Base-by-base conservation (phyloP, 2,113 vertebrate species). In the Lota lota region DNA sequence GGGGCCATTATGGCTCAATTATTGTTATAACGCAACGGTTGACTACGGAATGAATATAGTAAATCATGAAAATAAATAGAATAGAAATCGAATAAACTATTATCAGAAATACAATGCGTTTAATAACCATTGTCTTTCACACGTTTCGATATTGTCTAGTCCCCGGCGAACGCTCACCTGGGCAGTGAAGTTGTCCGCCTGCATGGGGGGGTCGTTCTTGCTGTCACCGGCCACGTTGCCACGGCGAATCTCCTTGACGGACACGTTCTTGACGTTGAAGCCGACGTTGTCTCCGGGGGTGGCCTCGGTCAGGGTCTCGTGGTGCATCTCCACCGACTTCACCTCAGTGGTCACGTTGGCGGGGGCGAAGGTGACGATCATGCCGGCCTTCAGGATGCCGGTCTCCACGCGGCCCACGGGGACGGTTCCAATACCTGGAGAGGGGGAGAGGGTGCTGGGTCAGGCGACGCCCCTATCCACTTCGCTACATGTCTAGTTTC, bases 251-350 rank as follows among this genome's bases (percentile, higher is more conserved):
- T 93, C 92, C 87, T 93, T 92, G 20, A 93, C 90, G 0, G 92
- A 93, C 65, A 93, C 91, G 79, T 93, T 93, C 90, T 93, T 93
- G 56, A 93, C 69, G 65, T 93, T 93, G 87, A 93, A 93, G 21
- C 92, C 92, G 0, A 93, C 91, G 0, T 93, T 93, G 89, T 93
- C 91, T 5, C 91, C 92, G 0, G 92, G 92, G 0, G 86, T 22
- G 0, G 91, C 92, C 75, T 93, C 91, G 0, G 82, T 58, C 62
- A 93, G 82, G 51, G 91, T 88, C 84, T 93, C 92, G 51, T 93
- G 92, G 85, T 93, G 92, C 92, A 93, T 93, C 76, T 93, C 91
- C 63, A 93, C 92, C 0, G 92, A 93, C 83, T 93, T 93, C 0
- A 93, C 92, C 75, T 93, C 92, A 85, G 92, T 93, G 85, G 91